Evolutionary conservation across 2,113 vertebrate genomes (phyloP).

Genomic region (Fregetta grallaria): DNA sequence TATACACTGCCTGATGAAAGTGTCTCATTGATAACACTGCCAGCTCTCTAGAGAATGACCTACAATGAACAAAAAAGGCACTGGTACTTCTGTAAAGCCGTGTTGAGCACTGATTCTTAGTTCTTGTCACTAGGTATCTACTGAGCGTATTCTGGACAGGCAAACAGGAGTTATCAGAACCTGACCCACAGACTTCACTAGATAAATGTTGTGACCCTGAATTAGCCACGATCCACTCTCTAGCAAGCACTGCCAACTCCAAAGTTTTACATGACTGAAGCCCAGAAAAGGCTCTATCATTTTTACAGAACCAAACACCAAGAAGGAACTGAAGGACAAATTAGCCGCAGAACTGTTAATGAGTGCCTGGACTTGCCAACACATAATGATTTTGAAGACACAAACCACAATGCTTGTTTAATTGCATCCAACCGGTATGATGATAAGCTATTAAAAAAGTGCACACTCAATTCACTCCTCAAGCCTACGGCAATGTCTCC

Average conservation of each 20-base stretch:
- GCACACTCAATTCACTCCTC: background rate
- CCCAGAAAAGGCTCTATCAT: background rate
- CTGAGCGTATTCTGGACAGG: background rate
- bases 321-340: background rate
- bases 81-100: background rate
- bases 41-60: background rate
- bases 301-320: background rate
- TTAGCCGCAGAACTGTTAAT: background rate
- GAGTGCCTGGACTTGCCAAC: background rate
- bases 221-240: background rate
- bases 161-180: background rate
- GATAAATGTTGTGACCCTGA: rapidly evolving
- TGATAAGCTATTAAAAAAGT: background rate
- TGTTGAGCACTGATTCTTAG: background rate
- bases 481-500: background rate
- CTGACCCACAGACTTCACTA: background rate
- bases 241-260: background rate
- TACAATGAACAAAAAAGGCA: background rate
- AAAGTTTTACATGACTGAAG: background rate
- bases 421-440: background rate
- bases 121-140: background rate
- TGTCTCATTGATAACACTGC: background rate
- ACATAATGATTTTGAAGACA: background rate
- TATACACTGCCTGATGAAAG: background rate
- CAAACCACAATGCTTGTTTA: background rate